Evolutionary conservation across 2,797 vertebrate species (phyloP).

Genomic region (Amblyopsis hoosieri): DNA sequence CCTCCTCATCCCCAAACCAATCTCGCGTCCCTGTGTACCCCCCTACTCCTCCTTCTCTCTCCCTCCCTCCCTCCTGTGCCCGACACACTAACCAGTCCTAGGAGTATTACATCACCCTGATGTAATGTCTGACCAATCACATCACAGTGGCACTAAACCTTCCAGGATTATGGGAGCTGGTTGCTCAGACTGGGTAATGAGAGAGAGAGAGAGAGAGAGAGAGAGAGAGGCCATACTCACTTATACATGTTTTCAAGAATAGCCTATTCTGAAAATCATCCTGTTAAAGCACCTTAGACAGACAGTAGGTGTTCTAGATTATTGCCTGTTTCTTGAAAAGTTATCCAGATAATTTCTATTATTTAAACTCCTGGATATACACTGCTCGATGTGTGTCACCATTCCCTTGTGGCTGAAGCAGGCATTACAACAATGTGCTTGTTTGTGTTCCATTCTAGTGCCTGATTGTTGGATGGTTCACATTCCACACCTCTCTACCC

Average conservation of each 20-base stretch:
- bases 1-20: slow-evolving; percentile 7
- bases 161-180: slow-evolving; percentile 85
- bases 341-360: background rate
- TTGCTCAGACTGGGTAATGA: slow-evolving; percentile 87
- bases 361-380: too few relatives aligned
- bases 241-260: slow-evolving; percentile 74
- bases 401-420: too few relatives aligned
- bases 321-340: slow-evolving; percentile 5
- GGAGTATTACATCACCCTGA: slow-evolving; percentile 91
- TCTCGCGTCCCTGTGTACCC: slow-evolving; percentile 55
- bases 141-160: slow-evolving; percentile 82
- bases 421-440: too few relatives aligned
- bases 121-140: slow-evolving; percentile 90
- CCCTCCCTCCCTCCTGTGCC: slow-evolving; percentile 67
- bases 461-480: too few relatives aligned
- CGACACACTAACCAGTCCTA: slow-evolving; percentile 84
- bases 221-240: slow-evolving; percentile 39
- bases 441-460: too few relatives aligned
- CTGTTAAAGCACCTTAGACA: slow-evolving; percentile 37
- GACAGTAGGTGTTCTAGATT: slow-evolving; percentile 18
- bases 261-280: slow-evolving; percentile 52
- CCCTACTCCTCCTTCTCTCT: slow-evolving; percentile 29
- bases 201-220: slow-evolving; percentile 53
- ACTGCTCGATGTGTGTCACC: too few relatives aligned
- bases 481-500: too few relatives aligned